Percentiles rank a stretch among this genome's conserved stretches.
phyloP scores from a whole-genome alignment of 2,888 invertebrate genomes.

The Arge pagana region DNA sequence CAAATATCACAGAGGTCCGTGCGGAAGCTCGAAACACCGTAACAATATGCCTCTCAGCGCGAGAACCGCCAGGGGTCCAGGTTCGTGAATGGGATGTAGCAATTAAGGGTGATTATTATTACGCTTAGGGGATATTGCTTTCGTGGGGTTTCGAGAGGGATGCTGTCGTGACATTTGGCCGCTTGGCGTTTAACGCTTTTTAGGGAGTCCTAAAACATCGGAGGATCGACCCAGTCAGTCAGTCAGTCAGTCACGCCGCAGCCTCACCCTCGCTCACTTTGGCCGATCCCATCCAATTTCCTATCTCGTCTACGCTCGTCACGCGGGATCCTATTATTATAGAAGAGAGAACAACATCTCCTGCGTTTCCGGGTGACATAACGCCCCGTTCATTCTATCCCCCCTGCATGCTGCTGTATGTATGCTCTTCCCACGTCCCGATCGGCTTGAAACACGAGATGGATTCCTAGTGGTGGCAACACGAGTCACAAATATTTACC shows the following conservation, averaged over 20 bases:
- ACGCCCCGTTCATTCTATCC: no score
- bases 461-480: conserved; percentile 22
- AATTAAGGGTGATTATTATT: conserved; percentile 2
- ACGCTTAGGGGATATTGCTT: background rate
- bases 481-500: conserved; percentile 25
- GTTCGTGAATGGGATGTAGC: conserved; percentile 3
- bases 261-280: conserved; percentile 34
- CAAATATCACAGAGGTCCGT: no score
- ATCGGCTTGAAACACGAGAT: conserved; percentile 20
- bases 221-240: no score
- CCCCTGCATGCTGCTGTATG: no score
- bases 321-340: conserved; percentile 38
- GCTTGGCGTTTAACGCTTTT: conserved; percentile 47
- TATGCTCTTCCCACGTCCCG: conserved; percentile 49
- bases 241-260: no score
- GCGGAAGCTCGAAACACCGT: no score
- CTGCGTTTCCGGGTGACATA: conserved; percentile 45
- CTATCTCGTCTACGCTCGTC: conserved; percentile 38
- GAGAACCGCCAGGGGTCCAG: conserved; percentile 10
- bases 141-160: conserved; percentile 45
- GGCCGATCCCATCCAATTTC: conserved; percentile 46
- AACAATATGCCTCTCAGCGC: no score
- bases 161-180: conserved; percentile 49
- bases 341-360: conserved; percentile 45
- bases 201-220: conserved; percentile 9